phyloP scores from a whole-genome alignment of 35 echinoderm and acorn worm genomes.

The Eucidaris tribuloides region DNA sequence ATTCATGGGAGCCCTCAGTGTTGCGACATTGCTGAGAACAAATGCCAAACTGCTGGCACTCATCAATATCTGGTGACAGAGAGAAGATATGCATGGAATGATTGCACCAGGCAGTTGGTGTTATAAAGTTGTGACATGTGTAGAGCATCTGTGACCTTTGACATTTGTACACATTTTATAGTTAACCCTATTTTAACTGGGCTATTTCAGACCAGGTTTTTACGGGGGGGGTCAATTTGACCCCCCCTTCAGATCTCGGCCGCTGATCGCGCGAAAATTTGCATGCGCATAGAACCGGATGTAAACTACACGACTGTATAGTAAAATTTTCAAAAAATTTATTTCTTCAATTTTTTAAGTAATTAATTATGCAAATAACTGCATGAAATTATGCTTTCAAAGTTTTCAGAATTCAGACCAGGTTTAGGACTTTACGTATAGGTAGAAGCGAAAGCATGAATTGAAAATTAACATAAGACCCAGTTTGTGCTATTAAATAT shows the following conservation, averaged over 20 bases:
- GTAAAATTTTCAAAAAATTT: too few relatives aligned
- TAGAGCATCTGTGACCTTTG: background rate
- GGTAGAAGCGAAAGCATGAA: background rate
- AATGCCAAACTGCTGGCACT: conserved; percentile 45
- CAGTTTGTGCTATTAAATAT: background rate
- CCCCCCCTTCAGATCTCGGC: too few relatives aligned
- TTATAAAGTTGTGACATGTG: background rate
- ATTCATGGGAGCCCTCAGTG: conserved; percentile 24
- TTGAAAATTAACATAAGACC: too few relatives aligned
- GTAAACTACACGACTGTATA: too few relatives aligned
- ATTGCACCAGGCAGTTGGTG: background rate
- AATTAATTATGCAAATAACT: too few relatives aligned
- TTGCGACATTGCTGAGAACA: conserved; percentile 68
- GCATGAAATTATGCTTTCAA: background rate
- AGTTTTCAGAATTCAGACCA: background rate
- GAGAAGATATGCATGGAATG: background rate
- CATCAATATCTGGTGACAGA: conserved; percentile 49
- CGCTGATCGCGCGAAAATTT: too few relatives aligned
- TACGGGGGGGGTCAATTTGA: too few relatives aligned
- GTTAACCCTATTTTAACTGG: too few relatives aligned
- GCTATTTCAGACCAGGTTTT: too few relatives aligned
- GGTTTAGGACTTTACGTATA: too few relatives aligned
- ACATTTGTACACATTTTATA: background rate
- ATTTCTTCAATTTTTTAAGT: too few relatives aligned
- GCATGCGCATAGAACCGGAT: too few relatives aligned